Evolutionary conservation across 2,888 invertebrate species (phyloP).

Genomic region (Hedya salicella): DNA sequence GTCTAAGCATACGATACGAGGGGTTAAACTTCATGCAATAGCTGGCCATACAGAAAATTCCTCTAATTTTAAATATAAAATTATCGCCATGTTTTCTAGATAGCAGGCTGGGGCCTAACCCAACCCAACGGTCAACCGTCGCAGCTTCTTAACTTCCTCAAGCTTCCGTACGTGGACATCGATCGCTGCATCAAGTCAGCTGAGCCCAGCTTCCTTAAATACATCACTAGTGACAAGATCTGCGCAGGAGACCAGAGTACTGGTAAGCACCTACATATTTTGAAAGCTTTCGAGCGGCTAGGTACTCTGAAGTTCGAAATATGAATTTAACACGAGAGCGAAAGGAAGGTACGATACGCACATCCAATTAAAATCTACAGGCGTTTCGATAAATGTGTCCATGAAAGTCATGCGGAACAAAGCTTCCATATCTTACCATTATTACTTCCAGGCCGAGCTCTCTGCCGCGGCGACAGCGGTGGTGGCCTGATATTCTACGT

Average conservation of each 20-base stretch:
- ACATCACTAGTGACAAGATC: constrained; percentile 30
- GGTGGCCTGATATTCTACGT: constrained; percentile 13
- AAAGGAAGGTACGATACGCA: too few relatives aligned
- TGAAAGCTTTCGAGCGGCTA: too few relatives aligned
- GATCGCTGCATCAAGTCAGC: constrained; percentile 20
- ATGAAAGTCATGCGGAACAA: too few relatives aligned
- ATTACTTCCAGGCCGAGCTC: constrained; percentile 15
- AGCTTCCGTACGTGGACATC: constrained; percentile 27
- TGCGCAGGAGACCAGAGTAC: constrained; percentile 12
- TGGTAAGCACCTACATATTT: constrained; percentile 9
- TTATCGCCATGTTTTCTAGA: not conserved
- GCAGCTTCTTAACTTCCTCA: constrained; percentile 10
- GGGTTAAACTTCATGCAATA: too few relatives aligned
- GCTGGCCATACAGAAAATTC: too few relatives aligned
- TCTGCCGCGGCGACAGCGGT: constrained; percentile 27
- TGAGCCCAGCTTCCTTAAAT: constrained; percentile 12
- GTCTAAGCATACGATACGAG: too few relatives aligned
- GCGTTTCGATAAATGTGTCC: too few relatives aligned
- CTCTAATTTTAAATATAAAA: too few relatives aligned
- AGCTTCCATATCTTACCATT: too few relatives aligned
- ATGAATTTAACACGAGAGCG: too few relatives aligned
- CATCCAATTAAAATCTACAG: too few relatives aligned
- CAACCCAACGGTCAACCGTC: constrained; percentile 8
- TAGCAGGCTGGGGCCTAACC: constrained; percentile 30
- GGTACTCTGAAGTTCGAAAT: too few relatives aligned